Evolutionary conservation across 2,888 invertebrate species (phyloP).

Genomic region (Molorchus minor): DNA sequence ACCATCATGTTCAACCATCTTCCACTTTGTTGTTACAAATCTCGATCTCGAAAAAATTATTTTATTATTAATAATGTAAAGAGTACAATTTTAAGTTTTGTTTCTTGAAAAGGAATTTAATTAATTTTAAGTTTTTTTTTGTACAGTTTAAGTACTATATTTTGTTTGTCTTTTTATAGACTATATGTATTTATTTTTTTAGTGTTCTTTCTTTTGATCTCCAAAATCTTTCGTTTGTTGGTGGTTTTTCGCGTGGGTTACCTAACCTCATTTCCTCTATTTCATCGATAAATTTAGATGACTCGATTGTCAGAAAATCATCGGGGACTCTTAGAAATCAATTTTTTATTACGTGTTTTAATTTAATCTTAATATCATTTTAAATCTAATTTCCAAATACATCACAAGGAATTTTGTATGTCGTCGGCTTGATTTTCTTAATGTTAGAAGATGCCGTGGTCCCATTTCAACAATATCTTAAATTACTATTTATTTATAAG

Average conservation of each 20-base stretch:
- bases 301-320: constrained; percentile 34
- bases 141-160: constrained; percentile 52
- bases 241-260: constrained; percentile 35
- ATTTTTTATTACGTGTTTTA: neutral
- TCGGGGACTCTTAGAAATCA: constrained; percentile 1
- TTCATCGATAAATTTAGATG: constrained; percentile 34
- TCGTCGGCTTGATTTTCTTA: no score
- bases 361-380: no score
- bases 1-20: constrained; percentile 39
- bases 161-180: constrained; percentile 52
- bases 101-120: constrained; percentile 52
- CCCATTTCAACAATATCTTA: constrained; percentile 11
- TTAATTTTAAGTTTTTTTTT: constrained; percentile 48
- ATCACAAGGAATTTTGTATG: neutral
- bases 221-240: constrained; percentile 49
- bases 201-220: constrained; percentile 53
- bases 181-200: constrained; percentile 49
- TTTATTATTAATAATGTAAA: constrained; percentile 49
- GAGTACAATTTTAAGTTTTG: constrained; percentile 52
- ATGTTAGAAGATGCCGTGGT: neutral
- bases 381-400: no score
- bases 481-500: constrained; percentile 13
- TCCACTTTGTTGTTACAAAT: constrained; percentile 51
- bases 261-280: constrained; percentile 23
- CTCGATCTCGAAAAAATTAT: constrained; percentile 51